Evolutionary conservation across 2,888 invertebrate species (phyloP).

Genomic region (Eurytoma californica): DNA sequence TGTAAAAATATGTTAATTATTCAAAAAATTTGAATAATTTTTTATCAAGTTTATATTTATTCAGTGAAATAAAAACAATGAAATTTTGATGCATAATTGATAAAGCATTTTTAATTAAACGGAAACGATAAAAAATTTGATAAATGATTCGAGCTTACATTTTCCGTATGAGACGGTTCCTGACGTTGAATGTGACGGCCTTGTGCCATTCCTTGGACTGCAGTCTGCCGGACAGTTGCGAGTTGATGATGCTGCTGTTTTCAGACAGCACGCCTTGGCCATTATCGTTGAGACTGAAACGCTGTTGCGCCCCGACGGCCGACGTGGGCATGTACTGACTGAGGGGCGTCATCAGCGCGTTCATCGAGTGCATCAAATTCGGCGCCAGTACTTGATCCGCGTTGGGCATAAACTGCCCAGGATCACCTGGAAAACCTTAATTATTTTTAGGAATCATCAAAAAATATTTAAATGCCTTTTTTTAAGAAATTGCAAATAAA

Average conservation of each 20-base stretch:
- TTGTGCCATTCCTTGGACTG: constrained; percentile 56
- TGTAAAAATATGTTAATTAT: neutral
- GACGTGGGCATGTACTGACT: constrained; percentile 53
- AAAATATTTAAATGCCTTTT: neutral
- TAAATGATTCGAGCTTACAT: constrained; percentile 39
- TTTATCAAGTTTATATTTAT: neutral
- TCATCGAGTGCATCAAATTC: constrained; percentile 53
- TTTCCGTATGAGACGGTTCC: constrained; percentile 54
- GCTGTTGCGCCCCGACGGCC: constrained; percentile 38
- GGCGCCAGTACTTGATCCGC: constrained; percentile 46
- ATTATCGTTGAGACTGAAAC: constrained; percentile 43
- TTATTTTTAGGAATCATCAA: constrained; percentile 5
- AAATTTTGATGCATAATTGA: no score
- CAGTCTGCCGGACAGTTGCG: constrained; percentile 34
- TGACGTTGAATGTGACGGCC: constrained; percentile 45
- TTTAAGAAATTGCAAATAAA: neutral
- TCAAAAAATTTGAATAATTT: constrained; percentile 2
- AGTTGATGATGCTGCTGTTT: constrained; percentile 50
- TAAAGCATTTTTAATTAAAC: no score
- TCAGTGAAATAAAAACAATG: no score
- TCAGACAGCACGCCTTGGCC: constrained; percentile 50
- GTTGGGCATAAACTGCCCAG: constrained; percentile 45
- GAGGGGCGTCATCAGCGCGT: constrained; percentile 44
- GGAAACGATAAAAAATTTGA: no score
- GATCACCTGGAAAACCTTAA: constrained; percentile 50